A percentile compares a stretch with the other conserved stretches of the same genome.
Conservation (phyloP, 2,113 vertebrate genomes). For the Podarcis muralis region DNA sequence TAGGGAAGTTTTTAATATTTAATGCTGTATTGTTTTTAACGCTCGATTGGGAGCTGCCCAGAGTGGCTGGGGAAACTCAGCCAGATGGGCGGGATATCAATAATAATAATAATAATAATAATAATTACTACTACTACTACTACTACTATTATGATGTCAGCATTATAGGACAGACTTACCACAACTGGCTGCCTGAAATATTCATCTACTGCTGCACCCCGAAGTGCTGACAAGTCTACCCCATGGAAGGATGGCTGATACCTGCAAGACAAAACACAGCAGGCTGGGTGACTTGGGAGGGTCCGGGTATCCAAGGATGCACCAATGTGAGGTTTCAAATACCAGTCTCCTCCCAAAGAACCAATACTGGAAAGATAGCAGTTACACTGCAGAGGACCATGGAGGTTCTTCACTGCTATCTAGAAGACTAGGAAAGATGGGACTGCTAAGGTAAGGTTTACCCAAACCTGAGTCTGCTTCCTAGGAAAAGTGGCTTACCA, state of each 20-base stretch:
- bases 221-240: constrained; percentile 90
- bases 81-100: too few relatives aligned
- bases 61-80: too few relatives aligned
- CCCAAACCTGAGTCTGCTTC: neutral
- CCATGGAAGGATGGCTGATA: constrained; percentile 98
- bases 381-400: neutral
- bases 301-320: neutral
- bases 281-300: neutral
- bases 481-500: constrained; percentile 78
- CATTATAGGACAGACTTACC: constrained; percentile 70
- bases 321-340: neutral
- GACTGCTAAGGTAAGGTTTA: neutral
- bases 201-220: constrained; percentile 93
- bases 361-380: neutral
- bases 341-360: neutral
- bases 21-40: too few relatives aligned
- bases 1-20: too few relatives aligned
- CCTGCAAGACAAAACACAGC: constrained; percentile 70
- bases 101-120: too few relatives aligned
- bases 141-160: too few relatives aligned
- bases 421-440: neutral
- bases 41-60: too few relatives aligned
- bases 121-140: too few relatives aligned
- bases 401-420: neutral
- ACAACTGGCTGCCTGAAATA: constrained; percentile 96